A percentile compares a stretch with the other conserved stretches of the same genome.
Conservation (phyloP, 2,888 invertebrate species). For the Antheraea yamamai region DNA sequence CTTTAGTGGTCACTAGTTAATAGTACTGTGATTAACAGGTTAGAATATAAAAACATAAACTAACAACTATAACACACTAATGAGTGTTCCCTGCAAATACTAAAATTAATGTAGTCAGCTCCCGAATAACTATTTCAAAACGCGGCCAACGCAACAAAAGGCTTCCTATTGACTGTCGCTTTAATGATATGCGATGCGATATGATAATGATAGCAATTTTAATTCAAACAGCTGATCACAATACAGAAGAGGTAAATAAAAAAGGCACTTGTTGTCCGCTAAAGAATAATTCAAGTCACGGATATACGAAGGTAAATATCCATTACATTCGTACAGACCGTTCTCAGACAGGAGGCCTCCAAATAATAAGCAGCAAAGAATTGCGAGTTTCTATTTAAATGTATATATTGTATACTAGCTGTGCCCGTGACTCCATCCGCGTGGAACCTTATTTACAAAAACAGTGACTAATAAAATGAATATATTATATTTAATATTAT, state of each 20-base stretch:
- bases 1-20: too few species aligned
- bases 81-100: not conserved
- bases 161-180: not conserved
- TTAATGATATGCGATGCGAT: too few species aligned
- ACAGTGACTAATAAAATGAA: too few species aligned
- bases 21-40: too few species aligned
- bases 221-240: not conserved
- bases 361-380: not conserved
- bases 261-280: not conserved
- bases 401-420: not conserved
- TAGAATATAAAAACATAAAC: not conserved
- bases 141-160: not conserved
- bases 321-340: not conserved
- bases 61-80: not conserved
- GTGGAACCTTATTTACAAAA: too few species aligned
- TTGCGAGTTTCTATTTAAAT: not conserved
- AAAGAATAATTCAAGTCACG: slow-evolving; percentile 8
- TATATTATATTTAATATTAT: too few species aligned
- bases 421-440: too few species aligned
- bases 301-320: slow-evolving; percentile 5
- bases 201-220: too few species aligned
- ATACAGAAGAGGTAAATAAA: slow-evolving; percentile 2
- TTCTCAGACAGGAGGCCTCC: not conserved
- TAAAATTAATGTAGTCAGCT: not conserved
- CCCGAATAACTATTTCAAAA: not conserved